phyloP scores from a whole-genome alignment of 2,113 vertebrate species.

The Mus pahari region DNA sequence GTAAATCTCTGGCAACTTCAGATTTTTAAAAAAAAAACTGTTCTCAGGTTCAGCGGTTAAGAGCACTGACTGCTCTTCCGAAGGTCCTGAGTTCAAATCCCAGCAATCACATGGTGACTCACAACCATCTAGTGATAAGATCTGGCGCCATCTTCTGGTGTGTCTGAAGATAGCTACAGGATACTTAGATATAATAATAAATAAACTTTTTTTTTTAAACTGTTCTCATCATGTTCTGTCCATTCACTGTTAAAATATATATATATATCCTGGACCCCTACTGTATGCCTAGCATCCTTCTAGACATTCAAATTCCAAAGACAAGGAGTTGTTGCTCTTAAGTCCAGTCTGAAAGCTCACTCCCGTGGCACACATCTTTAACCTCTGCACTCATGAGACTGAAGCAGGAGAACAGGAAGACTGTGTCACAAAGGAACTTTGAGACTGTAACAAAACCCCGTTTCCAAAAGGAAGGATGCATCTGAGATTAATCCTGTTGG shows the following conservation, averaged over 20 bases:
- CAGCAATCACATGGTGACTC: too few species aligned
- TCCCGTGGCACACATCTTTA: background rate
- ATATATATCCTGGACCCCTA: background rate
- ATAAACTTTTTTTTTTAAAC: background rate
- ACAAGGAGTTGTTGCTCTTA: background rate
- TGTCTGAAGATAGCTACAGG: too few species aligned
- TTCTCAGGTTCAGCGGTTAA: too few species aligned
- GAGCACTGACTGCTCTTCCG: too few species aligned
- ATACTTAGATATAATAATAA: too few species aligned
- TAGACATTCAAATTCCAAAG: background rate
- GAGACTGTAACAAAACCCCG: background rate
- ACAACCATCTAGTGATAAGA: too few species aligned
- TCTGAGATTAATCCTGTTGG: background rate
- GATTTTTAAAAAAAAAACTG: background rate
- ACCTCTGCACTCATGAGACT: background rate
- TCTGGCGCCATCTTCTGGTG: too few species aligned
- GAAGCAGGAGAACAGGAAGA: background rate
- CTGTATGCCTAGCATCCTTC: background rate
- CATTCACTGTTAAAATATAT: background rate
- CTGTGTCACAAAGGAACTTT: background rate
- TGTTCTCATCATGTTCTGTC: slow-evolving; percentile 2
- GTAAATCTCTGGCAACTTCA: background rate
- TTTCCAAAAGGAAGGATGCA: background rate
- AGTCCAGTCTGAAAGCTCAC: background rate
- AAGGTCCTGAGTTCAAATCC: too few species aligned